Evolutionary conservation across 2,888 invertebrate species (phyloP).

Genomic region (Tipula lateralis): DNA sequence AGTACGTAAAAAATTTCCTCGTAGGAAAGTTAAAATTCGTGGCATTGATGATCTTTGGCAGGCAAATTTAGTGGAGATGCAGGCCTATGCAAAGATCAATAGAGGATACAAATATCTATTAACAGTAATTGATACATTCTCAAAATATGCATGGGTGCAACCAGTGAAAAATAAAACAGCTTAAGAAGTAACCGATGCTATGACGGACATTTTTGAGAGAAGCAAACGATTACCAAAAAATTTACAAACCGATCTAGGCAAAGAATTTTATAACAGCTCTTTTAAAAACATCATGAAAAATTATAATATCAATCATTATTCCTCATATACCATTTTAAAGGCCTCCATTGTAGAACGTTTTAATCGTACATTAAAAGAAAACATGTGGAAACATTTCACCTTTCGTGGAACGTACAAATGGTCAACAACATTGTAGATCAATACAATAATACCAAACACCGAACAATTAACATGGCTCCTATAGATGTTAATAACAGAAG

Average conservation of each 20-base stretch:
- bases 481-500: conserved; percentile 40
- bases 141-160: neutral
- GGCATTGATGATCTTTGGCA: neutral
- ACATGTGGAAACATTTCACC: conserved; percentile 34
- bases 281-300: neutral
- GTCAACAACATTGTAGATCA: too few relatives aligned
- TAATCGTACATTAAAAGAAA: conserved; percentile 34
- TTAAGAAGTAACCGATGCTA: neutral
- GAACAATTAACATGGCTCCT: conserved; percentile 41
- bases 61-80: neutral
- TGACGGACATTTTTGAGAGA: neutral
- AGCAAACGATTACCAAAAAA: neutral
- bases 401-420: conserved; percentile 34
- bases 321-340: neutral
- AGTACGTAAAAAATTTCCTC: neutral
- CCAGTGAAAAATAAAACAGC: too few relatives aligned
- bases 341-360: conserved; percentile 27
- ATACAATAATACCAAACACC: conserved; percentile 42
- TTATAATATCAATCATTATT: neutral
- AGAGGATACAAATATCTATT: neutral
- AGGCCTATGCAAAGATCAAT: neutral
- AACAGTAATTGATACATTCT: neutral
- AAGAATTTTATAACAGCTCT: neutral
- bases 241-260: neutral
- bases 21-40: neutral